These are phyloP conservation scores for Drosophila lutescens DNA, from an alignment of 2,888 invertebrate genomes.

Conservation along the genomic window DNA sequence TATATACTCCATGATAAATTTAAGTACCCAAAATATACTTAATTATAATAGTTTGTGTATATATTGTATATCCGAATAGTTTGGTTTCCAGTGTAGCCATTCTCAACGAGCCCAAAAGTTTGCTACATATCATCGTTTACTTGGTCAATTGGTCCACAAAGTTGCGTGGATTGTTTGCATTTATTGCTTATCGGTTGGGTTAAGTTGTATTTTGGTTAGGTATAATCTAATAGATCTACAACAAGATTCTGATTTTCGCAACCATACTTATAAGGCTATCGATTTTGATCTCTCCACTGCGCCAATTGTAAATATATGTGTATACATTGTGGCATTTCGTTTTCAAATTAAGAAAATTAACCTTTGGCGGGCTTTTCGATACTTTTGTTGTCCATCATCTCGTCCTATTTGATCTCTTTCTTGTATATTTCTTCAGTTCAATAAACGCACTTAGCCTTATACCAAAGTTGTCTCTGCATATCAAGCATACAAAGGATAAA, in stretches of 20 bases:
- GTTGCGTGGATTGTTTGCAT: constrained; percentile 9
- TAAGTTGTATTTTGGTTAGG: constrained; percentile 25
- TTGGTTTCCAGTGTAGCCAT: constrained; percentile 5
- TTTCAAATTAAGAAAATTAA: background rate
- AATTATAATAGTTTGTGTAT: constrained; percentile 11
- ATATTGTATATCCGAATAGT: constrained; percentile 10
- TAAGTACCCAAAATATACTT: constrained; percentile 10
- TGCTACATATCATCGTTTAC: constrained; percentile 18
- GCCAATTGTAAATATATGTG: constrained; percentile 41
- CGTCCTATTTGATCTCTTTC: constrained; percentile 2
- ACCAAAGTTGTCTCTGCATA: constrained; percentile 51
- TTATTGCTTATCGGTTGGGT: constrained; percentile 43
- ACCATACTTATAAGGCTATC: background rate
- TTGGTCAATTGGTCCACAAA: background rate
- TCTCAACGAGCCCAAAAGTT: constrained; percentile 19
- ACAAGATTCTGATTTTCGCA: background rate
- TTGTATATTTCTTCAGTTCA: constrained; percentile 27
- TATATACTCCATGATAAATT: background rate
- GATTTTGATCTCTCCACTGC: background rate
- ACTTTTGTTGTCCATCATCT: background rate
- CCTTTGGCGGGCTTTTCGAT: background rate
- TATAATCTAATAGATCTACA: constrained; percentile 2
- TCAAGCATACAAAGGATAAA: constrained; percentile 20
- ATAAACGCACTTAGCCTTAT: constrained; percentile 14
- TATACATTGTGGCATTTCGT: constrained; percentile 24